Conservation (phyloP, 2,888 invertebrate genomes). For the Tetheella fluctuosa region DNA sequence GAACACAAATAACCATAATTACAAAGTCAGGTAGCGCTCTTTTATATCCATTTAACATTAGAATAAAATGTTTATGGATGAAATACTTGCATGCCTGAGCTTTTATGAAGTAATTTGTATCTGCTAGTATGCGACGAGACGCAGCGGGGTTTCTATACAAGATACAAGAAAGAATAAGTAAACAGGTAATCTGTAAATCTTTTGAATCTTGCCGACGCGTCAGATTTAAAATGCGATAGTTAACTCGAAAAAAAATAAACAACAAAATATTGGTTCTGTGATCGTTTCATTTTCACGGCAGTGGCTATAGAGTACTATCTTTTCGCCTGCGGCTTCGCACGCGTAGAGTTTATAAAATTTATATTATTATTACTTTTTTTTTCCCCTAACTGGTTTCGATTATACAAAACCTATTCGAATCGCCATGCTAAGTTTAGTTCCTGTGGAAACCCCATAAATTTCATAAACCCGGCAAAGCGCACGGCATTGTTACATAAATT, state of each 20-base stretch:
- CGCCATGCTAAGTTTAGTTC: too few relatives aligned
- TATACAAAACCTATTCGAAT: too few relatives aligned
- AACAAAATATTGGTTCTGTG: not conserved
- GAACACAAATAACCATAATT: not conserved
- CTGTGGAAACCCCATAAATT: too few relatives aligned
- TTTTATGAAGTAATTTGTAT: constrained; percentile 5
- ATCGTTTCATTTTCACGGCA: too few relatives aligned
- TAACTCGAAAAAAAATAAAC: not conserved
- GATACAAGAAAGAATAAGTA: not conserved
- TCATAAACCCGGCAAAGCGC: too few relatives aligned
- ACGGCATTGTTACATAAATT: too few relatives aligned
- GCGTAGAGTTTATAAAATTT: too few relatives aligned
- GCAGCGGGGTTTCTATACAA: not conserved
- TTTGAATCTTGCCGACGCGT: not conserved
- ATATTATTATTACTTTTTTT: too few relatives aligned
- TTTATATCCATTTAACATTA: not conserved
- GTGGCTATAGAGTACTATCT: too few relatives aligned
- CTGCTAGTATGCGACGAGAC: not conserved
- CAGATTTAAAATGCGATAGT: not conserved
- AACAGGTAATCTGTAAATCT: not conserved
- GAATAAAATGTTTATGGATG: not conserved
- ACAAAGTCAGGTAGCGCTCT: not conserved
- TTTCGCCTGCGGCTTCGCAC: too few relatives aligned
- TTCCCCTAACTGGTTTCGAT: too few relatives aligned
- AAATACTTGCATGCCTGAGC: not conserved